Evolutionary conservation across 1,140 invertebrate genomes (phyloP), one percentile per base, ranked within the genome.

Genomic region (Lordiphosa mommai): DNA sequence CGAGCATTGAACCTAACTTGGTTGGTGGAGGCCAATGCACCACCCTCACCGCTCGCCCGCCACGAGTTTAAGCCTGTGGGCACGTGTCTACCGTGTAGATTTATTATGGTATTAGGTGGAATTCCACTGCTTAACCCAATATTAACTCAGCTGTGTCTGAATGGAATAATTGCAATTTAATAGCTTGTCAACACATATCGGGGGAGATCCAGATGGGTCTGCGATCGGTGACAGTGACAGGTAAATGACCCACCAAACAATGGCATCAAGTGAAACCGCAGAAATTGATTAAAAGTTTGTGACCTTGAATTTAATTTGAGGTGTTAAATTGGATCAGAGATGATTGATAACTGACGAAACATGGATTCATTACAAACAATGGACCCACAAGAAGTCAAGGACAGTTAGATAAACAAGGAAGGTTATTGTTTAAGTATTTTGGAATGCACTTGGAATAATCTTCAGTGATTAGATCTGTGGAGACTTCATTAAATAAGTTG

Each of bases 161-260:
- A 34, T 47, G 27, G 40, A 40, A 60, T 76, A 74, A 76, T 76
- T 73, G 71, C 27, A 61, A 73, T 70, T 76, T 73, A 73, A 76
- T 65, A 43, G 68, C 51, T 61, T 73, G 65, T 69, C 61, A 76
- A 66, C 70, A 69, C 40, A 17, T 43, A 16, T 41, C 17, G 3
- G 17, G n/a, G 38, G 38, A 16, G 17, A 46, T 9, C 23, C 12
- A 13, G 44, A 23, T 5, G 20, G 5, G 20, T 6, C 20, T 32
- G 29, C 44, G 44, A 34, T 49, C 30, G 46, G 13, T 36, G 17
- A 17, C 38, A 23, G 36, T 20, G 37, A 4, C 14, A 37, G 40
- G 40, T 43, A 12, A 43, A 43, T 23, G 40, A 43, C 20, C 20
- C 20, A 23, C 4, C 20, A 23, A 23, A 23, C 5, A 23, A 4